These are phyloP conservation scores for Gavia stellata DNA, from an alignment of 2,113 vertebrate genomes.

Conservation along the genomic window DNA sequence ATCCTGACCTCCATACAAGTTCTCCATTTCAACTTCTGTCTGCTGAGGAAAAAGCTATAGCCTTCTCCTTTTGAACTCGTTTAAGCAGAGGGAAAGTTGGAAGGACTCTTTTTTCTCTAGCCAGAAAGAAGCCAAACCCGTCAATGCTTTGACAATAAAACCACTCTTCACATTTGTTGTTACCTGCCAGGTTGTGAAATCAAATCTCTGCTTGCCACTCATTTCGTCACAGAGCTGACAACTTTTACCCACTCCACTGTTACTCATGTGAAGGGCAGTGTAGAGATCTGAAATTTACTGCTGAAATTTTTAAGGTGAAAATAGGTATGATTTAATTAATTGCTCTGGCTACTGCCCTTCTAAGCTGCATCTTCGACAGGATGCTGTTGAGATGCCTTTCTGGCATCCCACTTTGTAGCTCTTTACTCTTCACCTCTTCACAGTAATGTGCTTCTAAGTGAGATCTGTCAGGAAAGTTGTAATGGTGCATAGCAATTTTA, in stretches of 20 bases:
- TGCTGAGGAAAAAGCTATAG: not conserved
- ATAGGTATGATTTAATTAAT: not conserved
- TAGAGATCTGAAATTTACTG: not conserved
- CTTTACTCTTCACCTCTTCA: not conserved
- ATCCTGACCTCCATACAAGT: not conserved
- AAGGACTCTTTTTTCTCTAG: not conserved
- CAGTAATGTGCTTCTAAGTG: not conserved
- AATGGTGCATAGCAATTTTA: not conserved
- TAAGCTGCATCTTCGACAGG: not conserved
- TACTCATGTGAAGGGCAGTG: not conserved
- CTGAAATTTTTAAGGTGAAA: not conserved
- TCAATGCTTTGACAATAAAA: not conserved
- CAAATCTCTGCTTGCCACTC: not conserved
- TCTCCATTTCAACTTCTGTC: not conserved
- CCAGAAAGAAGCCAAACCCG: not conserved
- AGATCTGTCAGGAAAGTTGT: not conserved
- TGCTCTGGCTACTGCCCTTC: not conserved
- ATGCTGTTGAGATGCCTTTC: not conserved
- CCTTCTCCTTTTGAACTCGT: not conserved
- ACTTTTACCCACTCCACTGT: not conserved
- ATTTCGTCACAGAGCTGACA: not conserved
- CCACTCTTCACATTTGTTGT: not conserved
- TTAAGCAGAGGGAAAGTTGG: not conserved
- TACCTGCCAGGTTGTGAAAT: not conserved
- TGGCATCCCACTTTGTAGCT: not conserved